Base-by-base conservation (phyloP, 2,888 invertebrate species). In the Hetaerina titia region DNA sequence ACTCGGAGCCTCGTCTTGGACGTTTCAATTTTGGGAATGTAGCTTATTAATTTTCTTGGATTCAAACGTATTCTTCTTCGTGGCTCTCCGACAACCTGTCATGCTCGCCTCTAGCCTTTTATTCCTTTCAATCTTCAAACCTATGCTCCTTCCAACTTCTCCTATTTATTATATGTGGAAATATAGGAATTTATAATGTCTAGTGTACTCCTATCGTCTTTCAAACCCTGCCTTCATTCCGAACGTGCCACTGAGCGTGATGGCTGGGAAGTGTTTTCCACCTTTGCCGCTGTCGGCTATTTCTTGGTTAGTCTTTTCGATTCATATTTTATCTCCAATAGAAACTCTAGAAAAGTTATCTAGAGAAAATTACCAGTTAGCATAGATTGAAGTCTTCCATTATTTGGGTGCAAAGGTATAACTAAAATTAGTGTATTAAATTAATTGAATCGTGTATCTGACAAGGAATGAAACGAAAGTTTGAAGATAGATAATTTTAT, bases 21-120 rank as follows among this genome's bases (percentile, higher is more conserved):
- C 94, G 94, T 94, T 94, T 88, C 94, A 94, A 94, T 94, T 94
- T 94, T 87, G 88, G 88, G 13, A 88, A 88, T 88, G 63, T 89
- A 60, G 45, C 94, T 88, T 88, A 94, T 94, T 94, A 88, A 87
- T 88, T 60, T 60, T 88, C 60, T 88, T 63, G 57, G 81, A 81
- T n/a, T 25, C 88, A 63, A 57, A n/a, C 81, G 87, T 19, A 58
- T 45, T n/a, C 87, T 25, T n/a, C 87, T 22, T 15, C 87, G 11
- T 17, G 4, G 45, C 45, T 69, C 69, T 13, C 15, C 15, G 11
- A n/a, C 45, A 22, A 25, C 31, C 25, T 31, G 90, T 90, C 90
- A 45, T 19, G 6, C 60, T 69, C 69, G 69, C n/a, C 6, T 69
- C 69, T n/a, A 7, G 6, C n/a, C n/a, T 17, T 69, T n/a, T 8